Conservation (phyloP, 2,888 invertebrate genomes). For the Agonum fuliginosum region DNA sequence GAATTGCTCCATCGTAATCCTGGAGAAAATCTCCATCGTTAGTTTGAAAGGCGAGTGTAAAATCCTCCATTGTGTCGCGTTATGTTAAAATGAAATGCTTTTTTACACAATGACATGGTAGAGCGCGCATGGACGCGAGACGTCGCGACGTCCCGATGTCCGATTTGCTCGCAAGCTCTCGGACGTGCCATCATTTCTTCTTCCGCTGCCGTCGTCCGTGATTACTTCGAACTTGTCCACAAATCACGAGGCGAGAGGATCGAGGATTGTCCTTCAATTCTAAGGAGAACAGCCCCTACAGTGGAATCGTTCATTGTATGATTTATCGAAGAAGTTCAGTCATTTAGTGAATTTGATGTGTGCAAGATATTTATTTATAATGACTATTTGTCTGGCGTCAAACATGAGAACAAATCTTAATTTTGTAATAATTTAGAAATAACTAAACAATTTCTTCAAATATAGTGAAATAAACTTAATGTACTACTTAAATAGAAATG, state of each 20-base stretch:
- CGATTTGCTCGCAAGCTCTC: neutral
- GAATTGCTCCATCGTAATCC: neutral
- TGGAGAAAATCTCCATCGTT: neutral
- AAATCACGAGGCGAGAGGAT: neutral
- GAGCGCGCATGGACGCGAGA: constrained; percentile 1
- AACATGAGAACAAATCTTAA: too few species aligned
- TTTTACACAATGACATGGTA: constrained; percentile 9
- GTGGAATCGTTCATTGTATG: too few species aligned
- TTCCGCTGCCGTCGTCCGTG: neutral
- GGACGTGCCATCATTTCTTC: neutral
- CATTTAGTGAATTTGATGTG: too few species aligned
- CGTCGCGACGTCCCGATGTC: too few species aligned
- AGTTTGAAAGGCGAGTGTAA: neutral
- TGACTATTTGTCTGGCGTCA: too few species aligned
- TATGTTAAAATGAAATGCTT: constrained; percentile 30
- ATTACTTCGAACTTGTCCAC: neutral
- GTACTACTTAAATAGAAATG: too few species aligned
- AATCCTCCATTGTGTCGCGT: constrained; percentile 6
- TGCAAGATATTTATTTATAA: too few species aligned
- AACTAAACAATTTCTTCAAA: too few species aligned
- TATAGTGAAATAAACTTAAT: too few species aligned
- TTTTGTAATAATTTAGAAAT: too few species aligned
- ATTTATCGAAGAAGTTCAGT: too few species aligned
- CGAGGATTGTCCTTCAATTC: neutral
- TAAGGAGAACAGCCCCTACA: too few species aligned